Conservation (phyloP, 2,797 vertebrate genomes). For the Oreortyx pictus region DNA sequence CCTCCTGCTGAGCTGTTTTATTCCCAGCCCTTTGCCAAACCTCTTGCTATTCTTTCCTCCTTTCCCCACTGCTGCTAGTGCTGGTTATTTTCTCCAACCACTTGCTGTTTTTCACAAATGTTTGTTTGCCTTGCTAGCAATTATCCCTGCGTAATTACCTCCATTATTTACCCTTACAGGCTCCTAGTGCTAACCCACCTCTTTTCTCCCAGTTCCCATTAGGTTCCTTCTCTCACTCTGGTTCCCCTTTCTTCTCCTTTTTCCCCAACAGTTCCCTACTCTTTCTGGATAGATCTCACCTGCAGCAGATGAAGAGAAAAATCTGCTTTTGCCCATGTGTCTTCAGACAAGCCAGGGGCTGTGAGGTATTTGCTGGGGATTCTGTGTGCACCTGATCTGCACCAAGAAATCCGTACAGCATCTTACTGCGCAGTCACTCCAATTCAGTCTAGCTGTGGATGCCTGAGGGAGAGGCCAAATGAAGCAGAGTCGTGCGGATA, state of each 20-base stretch:
- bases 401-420: rapidly evolving
- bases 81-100: not conserved
- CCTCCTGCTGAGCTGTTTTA: not conserved
- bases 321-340: not conserved
- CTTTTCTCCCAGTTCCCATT: not conserved
- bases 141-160: not conserved
- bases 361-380: not conserved
- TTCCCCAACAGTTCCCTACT: not conserved
- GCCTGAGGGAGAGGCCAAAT: not conserved
- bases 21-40: not conserved
- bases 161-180: not conserved
- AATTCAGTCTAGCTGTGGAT: not conserved
- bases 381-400: rapidly evolving
- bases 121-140: not conserved
- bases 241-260: not conserved
- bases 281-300: not conserved
- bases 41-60: not conserved
- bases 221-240: no score
- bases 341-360: not conserved
- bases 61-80: not conserved
- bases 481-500: not conserved
- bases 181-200: not conserved
- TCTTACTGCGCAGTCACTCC: not conserved
- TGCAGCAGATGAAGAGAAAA: not conserved
- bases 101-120: not conserved